Evolutionary conservation across 35 echinoderm and acorn worm genomes (phyloP), one percentile per base, ranked within the genome.

Genomic region (Apostichopus japonicus): DNA sequence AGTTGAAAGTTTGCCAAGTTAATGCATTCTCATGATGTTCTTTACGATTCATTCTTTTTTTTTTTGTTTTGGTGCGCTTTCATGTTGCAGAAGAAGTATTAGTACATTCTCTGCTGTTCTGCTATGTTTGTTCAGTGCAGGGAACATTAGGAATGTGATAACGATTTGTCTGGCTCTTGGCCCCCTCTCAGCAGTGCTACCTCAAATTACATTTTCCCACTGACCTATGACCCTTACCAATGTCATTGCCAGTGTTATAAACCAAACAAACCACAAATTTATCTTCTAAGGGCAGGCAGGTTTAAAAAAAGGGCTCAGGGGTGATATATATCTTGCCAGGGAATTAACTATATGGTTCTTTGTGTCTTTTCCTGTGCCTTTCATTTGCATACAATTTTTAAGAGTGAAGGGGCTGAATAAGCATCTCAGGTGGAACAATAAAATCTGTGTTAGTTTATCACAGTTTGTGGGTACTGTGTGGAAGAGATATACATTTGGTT

Each of bases 241-340:
- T 75, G 71, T 75, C 71, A 75, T 75, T 75, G 16, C 17, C 21
- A 23, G 71, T 24, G n/a, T 23, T 75, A 23, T 75, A 75, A 75
- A 75, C 71, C 71, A 75, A 75, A 75, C 71, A 75, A 75, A 75
- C 71, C 21, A 21, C 71, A 75, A 75, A 75, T 75, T 75, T 75
- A 75, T 75, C 71, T 75, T 23, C 16, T 4, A 23, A 75, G 71
- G 71, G 71, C 71, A 75, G n/a, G 17, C 15, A 23, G 22, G 71
- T 75, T 75, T 19, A 75, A 75, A 61, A 61, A 10, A 13, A 75
- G 71, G 63, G 63, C 63, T 44, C 71, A 75, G 71, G n/a, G 71
- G 71, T 75, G 17, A 75, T 75, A 61, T 75, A 61, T 61, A 61
- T 61, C 57, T 22, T 75, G 6, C 71, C 17, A n/a, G 71, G 22